Base-by-base conservation (phyloP, 2,888 invertebrate species). In the Eupeodes luniger region DNA sequence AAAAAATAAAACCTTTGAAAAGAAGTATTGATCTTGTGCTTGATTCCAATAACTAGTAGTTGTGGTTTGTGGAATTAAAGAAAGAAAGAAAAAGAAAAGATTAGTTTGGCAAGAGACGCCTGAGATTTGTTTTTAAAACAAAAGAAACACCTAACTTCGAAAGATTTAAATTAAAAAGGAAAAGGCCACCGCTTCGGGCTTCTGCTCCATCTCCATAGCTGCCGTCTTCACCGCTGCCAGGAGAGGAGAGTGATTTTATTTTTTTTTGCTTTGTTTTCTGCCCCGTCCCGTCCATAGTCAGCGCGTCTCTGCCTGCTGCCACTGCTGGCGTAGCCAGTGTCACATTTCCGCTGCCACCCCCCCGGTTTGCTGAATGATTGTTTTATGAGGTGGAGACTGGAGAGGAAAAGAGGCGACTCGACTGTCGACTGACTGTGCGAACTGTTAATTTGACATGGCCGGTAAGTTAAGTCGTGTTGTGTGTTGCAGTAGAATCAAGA, bases 361-460 rank as follows among this genome's bases (percentile, higher is more conserved):
- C 84, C 72, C 77, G 74, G 75, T 62, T 84, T 81, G 87, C 87
- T 90, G 90, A 90, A 90, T 90, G 90, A 89, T 90, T 90, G 89
- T 90, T 90, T 89, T 89, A 90, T 89, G 90, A 89, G 89, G 82
- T 74, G 81, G 74, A 78, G 74, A 77, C 84, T 74, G 87, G 84
- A 81, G 87, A 76, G 84, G 72, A 84, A 84, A 84, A 78, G 84
- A 84, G 87, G 80, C 84, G 74, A 88, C 69, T 70, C 69, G 69
- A 70, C 80, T 84, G 84, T 51, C 67, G 67, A 67, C 84, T 84
- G 84, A 84, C 81, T 81, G 77, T 72, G 92, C 92, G 92, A 92
- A 92, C 93, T 92, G 93, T 92, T 93, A 90, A 93, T 95, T 95
- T 96, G 96, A 96, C 96, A 96, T 96, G 96, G 96, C 96, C 96